Evolutionary conservation across 2,888 invertebrate species (phyloP).

Genomic region (Mimas tiliae): DNA sequence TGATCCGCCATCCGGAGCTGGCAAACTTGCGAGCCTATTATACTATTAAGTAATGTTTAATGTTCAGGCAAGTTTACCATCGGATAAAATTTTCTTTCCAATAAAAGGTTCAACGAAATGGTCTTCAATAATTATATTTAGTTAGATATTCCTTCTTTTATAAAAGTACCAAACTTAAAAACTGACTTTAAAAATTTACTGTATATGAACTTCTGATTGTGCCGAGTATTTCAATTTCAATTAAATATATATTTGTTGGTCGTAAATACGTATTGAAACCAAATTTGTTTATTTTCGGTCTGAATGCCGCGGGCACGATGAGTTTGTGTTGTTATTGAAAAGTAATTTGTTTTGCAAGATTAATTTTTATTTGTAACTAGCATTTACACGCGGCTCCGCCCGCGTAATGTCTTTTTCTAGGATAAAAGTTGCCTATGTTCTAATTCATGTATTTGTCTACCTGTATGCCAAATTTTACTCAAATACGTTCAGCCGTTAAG

Average conservation of each 20-base stretch:
- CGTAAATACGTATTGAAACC: background rate
- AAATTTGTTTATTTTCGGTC: background rate
- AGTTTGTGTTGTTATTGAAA: background rate
- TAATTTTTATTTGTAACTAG: background rate
- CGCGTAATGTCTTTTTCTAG: no score
- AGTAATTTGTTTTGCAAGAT: background rate
- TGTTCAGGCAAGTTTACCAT: background rate
- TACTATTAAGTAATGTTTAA: slow-evolving; percentile 15
- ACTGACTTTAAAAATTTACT: no score
- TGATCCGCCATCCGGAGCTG: slow-evolving; percentile 44
- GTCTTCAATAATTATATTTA: no score
- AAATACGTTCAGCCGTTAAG: no score
- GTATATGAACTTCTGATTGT: no score
- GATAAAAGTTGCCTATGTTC: no score
- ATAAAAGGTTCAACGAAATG: no score
- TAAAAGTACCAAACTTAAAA: no score
- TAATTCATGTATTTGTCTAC: no score
- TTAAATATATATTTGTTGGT: background rate
- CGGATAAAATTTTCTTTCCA: background rate
- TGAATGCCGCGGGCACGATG: background rate
- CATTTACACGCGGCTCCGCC: no score
- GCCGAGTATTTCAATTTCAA: background rate
- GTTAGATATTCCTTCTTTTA: no score
- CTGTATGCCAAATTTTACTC: no score
- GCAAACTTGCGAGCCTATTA: slow-evolving; percentile 17